phyloP scores from a whole-genome alignment of 2,797 vertebrate species.

The Oreortyx pictus region DNA sequence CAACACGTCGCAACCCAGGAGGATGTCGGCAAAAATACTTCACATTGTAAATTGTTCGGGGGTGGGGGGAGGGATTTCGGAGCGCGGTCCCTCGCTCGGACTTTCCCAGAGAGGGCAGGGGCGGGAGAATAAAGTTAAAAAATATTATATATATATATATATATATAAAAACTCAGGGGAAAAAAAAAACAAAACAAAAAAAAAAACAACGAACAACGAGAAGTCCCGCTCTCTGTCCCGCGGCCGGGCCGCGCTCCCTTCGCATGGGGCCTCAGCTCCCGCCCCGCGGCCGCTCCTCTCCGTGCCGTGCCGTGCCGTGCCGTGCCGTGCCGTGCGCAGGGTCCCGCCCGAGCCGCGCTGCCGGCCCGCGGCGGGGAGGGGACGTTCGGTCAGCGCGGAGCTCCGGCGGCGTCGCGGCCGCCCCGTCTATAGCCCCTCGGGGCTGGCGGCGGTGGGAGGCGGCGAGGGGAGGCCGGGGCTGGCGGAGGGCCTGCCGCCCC shows the following conservation, averaged over 20 bases:
- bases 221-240: not conserved
- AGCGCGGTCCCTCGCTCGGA: not conserved
- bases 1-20: constrained; percentile 24
- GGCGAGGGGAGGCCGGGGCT: constrained; percentile 29
- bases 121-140: not conserved
- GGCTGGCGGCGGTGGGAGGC: not conserved
- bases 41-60: constrained; percentile 53
- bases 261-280: not conserved
- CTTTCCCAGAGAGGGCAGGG: not conserved
- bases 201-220: not conserved
- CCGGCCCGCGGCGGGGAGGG: not conserved
- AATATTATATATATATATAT: too few relatives aligned
- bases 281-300: not conserved
- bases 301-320: too few relatives aligned
- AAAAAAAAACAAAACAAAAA: fast-evolving
- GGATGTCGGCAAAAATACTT: constrained; percentile 50
- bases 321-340: too few relatives aligned
- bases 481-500: constrained; percentile 83
- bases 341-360: not conserved
- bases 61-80: not conserved
- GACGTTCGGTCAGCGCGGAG: not conserved
- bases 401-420: not conserved
- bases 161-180: too few relatives aligned
- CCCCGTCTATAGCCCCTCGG: constrained; percentile 42
- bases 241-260: too few relatives aligned